phyloP scores from a whole-genome alignment of 2,797 vertebrate genomes.

The Peromyscus melanophrys region DNA sequence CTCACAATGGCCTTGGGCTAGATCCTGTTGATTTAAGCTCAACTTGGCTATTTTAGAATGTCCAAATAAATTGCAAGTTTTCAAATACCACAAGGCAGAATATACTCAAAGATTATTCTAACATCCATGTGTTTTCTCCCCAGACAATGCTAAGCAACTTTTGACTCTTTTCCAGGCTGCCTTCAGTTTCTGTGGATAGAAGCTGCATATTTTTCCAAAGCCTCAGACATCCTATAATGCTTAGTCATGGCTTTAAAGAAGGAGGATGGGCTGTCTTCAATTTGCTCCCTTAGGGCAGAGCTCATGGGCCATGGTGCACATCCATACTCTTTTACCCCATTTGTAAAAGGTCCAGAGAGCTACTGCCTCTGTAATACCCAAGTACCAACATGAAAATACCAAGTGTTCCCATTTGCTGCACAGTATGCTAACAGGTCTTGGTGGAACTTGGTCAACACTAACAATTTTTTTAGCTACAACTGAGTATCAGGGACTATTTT shows the following conservation, averaged over 20 bases:
- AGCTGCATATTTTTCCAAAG: not conserved
- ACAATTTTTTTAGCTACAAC: not conserved
- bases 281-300: not conserved
- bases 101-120: not conserved
- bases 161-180: not conserved
- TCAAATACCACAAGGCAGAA: not conserved
- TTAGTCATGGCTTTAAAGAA: not conserved
- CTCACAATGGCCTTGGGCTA: conserved; percentile 5
- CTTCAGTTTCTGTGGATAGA: not conserved
- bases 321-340: not conserved
- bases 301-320: not conserved
- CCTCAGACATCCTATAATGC: not conserved
- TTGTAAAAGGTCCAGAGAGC: not conserved
- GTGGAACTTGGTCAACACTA: not conserved
- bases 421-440: not conserved
- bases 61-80: not conserved
- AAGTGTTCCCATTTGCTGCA: not conserved
- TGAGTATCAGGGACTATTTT: not conserved
- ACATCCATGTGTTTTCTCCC: not conserved
- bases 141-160: not conserved
- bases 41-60: conserved; percentile 34
- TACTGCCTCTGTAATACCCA: not conserved
- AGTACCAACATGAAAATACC: not conserved
- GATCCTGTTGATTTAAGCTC: conserved; percentile 20
- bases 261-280: not conserved